Percentiles rank a stretch among this genome's conserved stretches.
phyloP scores from a whole-genome alignment of 2,888 invertebrate genomes.

The Octonoba sinensis region DNA sequence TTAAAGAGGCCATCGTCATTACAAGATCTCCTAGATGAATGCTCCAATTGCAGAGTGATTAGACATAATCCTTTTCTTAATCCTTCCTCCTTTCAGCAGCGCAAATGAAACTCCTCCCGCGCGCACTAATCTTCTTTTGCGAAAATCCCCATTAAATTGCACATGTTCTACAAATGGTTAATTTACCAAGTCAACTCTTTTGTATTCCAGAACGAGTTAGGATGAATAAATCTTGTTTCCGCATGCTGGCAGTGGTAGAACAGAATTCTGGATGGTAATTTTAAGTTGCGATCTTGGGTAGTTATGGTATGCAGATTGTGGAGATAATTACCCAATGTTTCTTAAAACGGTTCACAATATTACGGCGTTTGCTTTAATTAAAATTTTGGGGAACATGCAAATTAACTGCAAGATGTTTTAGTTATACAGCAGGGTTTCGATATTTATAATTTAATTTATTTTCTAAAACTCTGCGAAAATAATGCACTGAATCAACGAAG shows the following conservation, averaged over 20 bases:
- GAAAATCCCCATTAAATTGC: constrained; percentile 35
- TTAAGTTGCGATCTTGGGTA: no score
- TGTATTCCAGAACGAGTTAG: neutral
- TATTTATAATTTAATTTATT: no score
- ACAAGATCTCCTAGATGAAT: constrained; percentile 6
- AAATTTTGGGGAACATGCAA: no score
- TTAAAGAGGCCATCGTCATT: constrained; percentile 46
- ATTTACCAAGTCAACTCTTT: constrained; percentile 49
- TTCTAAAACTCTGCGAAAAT: no score
- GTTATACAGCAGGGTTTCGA: no score
- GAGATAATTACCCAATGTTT: no score
- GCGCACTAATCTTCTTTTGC: constrained; percentile 13
- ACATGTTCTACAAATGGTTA: constrained; percentile 30
- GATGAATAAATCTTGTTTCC: constrained; percentile 4
- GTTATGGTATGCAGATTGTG: no score
- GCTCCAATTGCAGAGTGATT: constrained; percentile 45
- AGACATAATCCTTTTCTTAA: constrained; percentile 33
- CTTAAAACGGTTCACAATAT: no score
- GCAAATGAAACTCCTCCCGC: neutral
- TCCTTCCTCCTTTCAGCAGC: constrained; percentile 22
- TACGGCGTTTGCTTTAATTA: no score
- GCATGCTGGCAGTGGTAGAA: neutral
- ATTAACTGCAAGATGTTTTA: no score
- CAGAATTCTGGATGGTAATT: no score
- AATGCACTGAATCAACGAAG: no score